A percentile compares a stretch with the other conserved stretches of the same genome.
Conservation (phyloP, 2,888 invertebrate species). For the Xanthia icteritia region DNA sequence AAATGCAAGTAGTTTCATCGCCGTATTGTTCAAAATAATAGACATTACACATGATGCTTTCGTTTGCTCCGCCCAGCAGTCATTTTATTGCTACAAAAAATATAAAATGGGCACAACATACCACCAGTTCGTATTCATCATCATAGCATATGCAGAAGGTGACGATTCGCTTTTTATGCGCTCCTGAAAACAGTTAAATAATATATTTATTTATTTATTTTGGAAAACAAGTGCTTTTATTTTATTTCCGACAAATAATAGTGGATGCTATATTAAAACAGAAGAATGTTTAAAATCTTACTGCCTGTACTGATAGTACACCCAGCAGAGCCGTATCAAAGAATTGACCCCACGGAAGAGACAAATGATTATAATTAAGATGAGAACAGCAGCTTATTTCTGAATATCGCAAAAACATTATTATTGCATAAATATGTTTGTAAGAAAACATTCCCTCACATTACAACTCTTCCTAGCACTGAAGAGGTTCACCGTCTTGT, state of each 20-base stretch:
- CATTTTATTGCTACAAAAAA: not conserved
- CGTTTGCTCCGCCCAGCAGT: conserved; percentile 6
- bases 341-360: not conserved
- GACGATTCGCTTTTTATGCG: conserved; percentile 96
- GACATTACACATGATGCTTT: not conserved
- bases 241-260: not conserved
- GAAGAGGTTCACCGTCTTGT: not conserved
- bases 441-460: not conserved
- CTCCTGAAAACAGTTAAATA: conserved; percentile 92
- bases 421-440: not conserved
- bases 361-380: not conserved
- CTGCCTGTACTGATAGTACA: not conserved
- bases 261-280: not conserved
- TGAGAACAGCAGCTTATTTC: not conserved
- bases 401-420: not conserved
- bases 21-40: not conserved
- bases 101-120: conserved; percentile 68
- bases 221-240: not conserved
- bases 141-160: conserved; percentile 97
- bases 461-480: not conserved
- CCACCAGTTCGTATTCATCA: conserved; percentile 97
- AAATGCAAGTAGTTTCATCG: conserved; percentile 5
- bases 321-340: not conserved
- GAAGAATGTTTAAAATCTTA: not conserved
- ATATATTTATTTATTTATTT: not conserved